These are phyloP conservation scores for Embidobia sp. DNA, from an alignment of 2,888 invertebrate genomes.

Conservation along the genomic window DNA sequence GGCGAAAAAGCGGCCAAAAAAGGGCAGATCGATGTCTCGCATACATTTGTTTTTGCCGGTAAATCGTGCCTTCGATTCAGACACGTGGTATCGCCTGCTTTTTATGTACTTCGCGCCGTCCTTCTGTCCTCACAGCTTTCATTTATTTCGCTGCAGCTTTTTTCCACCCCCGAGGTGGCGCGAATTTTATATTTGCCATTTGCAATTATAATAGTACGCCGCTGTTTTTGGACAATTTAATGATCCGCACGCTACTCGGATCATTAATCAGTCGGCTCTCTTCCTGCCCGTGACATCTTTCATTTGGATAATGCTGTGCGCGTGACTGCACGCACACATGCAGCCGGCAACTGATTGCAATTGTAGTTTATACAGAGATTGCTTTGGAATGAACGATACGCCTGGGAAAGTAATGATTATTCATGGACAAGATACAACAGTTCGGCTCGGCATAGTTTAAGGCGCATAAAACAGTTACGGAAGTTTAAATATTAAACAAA, in stretches of 20 bases:
- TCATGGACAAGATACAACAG: slow-evolving; percentile 56
- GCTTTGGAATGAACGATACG: slow-evolving; percentile 52
- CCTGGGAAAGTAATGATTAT: slow-evolving; percentile 56
- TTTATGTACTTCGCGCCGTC: slow-evolving; percentile 24
- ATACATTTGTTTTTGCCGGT: slow-evolving; percentile 39
- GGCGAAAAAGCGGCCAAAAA: slow-evolving; percentile 22
- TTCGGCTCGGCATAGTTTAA: slow-evolving; percentile 32
- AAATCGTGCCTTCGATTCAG: slow-evolving; percentile 41
- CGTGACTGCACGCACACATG: slow-evolving; percentile 46
- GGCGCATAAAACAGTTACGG: slow-evolving; percentile 16
- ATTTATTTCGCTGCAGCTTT: too few relatives aligned
- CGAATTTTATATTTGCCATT: slow-evolving; percentile 38
- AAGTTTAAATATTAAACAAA: slow-evolving; percentile 33
- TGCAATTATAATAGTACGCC: slow-evolving; percentile 42
- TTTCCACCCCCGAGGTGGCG: too few relatives aligned
- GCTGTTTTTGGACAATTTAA: slow-evolving; percentile 54
- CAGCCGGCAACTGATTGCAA: slow-evolving; percentile 47
- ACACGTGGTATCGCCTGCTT: slow-evolving; percentile 37
- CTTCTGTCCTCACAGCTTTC: background rate
- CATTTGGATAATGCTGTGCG: slow-evolving; percentile 43
- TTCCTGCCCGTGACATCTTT: slow-evolving; percentile 58
- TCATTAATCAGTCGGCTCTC: slow-evolving; percentile 58
- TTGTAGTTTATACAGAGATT: slow-evolving; percentile 55
- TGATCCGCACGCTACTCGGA: slow-evolving; percentile 43
- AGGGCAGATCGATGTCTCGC: slow-evolving; percentile 36